phyloP scores from a whole-genome alignment of 2,113 vertebrate species.

The Pterocles burchelli region DNA sequence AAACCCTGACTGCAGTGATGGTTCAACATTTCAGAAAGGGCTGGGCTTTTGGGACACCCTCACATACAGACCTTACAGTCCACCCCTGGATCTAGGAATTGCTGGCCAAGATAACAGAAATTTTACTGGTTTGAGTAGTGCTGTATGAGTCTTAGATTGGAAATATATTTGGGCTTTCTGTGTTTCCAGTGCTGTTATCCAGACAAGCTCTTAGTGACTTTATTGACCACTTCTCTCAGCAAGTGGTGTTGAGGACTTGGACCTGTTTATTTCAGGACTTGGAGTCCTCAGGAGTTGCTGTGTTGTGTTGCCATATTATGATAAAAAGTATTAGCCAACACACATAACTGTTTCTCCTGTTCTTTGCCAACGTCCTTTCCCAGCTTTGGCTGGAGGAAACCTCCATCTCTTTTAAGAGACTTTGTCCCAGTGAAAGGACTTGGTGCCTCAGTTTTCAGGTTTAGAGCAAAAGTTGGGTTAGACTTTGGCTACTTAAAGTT shows the following conservation, averaged over 20 bases:
- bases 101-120: background rate
- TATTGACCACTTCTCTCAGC: background rate
- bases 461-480: background rate
- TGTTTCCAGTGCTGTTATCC: background rate
- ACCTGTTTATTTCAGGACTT: background rate
- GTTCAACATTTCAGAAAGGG: background rate
- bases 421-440: background rate
- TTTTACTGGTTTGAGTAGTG: background rate
- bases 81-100: background rate
- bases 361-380: background rate
- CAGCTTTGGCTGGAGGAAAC: background rate
- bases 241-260: background rate
- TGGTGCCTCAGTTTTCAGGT: background rate
- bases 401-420: background rate
- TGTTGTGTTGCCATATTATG: background rate
- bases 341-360: accelerated
- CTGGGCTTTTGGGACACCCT: background rate
- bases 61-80: background rate
- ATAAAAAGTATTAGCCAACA: background rate
- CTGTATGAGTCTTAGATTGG: background rate
- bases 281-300: background rate
- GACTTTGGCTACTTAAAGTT: background rate
- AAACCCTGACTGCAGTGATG: background rate
- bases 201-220: background rate
- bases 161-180: background rate